Percentiles rank a stretch among this genome's conserved stretches.
Conservation (phyloP, 2,888 invertebrate species). For the Pandemis corylana region DNA sequence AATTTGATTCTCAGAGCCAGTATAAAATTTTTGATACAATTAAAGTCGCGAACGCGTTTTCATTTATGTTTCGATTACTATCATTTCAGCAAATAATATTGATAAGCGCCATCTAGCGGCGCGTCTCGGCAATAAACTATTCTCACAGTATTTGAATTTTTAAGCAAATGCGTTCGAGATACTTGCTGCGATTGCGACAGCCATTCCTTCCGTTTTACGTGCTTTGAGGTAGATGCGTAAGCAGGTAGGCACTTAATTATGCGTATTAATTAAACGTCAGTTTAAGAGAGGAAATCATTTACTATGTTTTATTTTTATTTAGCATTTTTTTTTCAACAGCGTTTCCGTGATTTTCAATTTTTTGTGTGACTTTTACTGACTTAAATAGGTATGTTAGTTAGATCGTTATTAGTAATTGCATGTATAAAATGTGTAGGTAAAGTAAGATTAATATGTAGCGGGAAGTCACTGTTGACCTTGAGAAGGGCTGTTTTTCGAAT, state of each 20-base stretch:
- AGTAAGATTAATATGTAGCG: neutral
- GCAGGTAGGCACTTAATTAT: neutral
- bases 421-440: neutral
- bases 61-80: too few species aligned
- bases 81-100: too few species aligned
- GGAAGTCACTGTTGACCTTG: slow-evolving; percentile 1
- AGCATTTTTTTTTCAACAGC: neutral
- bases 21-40: too few species aligned
- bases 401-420: neutral
- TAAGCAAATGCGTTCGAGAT: too few species aligned
- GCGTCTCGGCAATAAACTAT: too few species aligned
- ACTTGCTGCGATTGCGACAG: too few species aligned
- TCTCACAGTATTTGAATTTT: too few species aligned
- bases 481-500: neutral
- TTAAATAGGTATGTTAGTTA: neutral
- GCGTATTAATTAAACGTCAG: neutral
- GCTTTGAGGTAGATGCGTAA: neutral
- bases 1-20: too few species aligned
- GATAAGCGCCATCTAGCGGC: too few species aligned
- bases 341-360: neutral
- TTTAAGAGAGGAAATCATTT: neutral
- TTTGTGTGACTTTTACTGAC: neutral
- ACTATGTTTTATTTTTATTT: neutral
- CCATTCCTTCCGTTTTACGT: neutral
- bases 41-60: too few species aligned